These are phyloP conservation scores for Drosophila nasuta DNA, from an alignment of 1,140 invertebrate species.

Conservation along the genomic window DNA sequence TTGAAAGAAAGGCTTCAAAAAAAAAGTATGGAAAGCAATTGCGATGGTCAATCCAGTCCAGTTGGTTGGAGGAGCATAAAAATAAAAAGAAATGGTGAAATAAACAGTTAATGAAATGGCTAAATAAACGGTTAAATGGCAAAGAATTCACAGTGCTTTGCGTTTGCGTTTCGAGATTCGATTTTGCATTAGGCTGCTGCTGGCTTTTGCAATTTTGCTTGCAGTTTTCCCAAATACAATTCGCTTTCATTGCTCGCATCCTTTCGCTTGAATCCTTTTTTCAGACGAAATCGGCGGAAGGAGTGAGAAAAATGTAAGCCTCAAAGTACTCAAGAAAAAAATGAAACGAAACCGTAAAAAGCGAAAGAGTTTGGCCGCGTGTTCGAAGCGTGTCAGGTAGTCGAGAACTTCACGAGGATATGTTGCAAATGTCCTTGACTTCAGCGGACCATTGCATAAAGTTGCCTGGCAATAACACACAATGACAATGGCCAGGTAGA, in stretches of 20 bases:
- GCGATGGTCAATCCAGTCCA: conserved; percentile 15
- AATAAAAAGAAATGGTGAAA: conserved; percentile 52
- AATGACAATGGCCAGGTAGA: conserved; percentile 35
- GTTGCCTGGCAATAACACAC: conserved; percentile 40
- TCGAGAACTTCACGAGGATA: background rate
- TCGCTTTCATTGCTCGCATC: conserved; percentile 27
- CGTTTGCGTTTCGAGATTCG: background rate
- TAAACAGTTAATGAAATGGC: conserved; percentile 40
- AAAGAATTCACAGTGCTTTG: conserved; percentile 24
- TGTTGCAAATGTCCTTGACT: background rate
- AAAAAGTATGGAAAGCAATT: conserved; percentile 7
- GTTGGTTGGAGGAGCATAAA: conserved; percentile 23
- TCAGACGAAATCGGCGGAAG: conserved; percentile 24
- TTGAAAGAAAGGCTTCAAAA: background rate
- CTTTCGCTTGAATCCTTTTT: conserved; percentile 41
- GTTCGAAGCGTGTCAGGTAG: conserved; percentile 68
- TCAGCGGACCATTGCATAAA: conserved; percentile 44
- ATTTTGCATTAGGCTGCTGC: conserved; percentile 16
- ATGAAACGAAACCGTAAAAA: conserved; percentile 2
- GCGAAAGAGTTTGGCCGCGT: conserved; percentile 54
- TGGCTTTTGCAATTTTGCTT: conserved; percentile 31
- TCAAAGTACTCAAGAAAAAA: conserved; percentile 15
- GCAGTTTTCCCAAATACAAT: conserved; percentile 31
- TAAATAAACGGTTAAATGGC: conserved; percentile 43
- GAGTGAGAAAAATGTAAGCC: conserved; percentile 20